Base-by-base conservation (phyloP, 2,888 invertebrate genomes). In the Heliconius cydno region DNA sequence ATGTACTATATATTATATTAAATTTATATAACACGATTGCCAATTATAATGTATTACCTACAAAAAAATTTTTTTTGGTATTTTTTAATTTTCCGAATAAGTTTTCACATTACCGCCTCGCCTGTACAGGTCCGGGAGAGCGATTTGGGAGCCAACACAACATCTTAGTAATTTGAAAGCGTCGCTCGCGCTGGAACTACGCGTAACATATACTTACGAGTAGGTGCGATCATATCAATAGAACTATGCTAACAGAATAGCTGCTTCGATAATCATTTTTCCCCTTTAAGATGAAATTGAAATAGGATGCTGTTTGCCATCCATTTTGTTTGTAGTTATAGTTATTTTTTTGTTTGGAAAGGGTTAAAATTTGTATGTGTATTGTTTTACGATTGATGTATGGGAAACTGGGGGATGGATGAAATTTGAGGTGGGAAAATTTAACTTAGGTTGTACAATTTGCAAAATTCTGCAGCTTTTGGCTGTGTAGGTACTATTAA, bases 101-200 rank as follows among this genome's bases (percentile, higher is more conserved):
- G 41, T 41, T 52, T 52, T 52, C 52, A 63, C 2, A 63, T n/a
- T 25, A 28, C 80, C 46, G 12, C 52, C 38, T 38, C 70, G 83
- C 89, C 82, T 89, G 90, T 92, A 91, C 90, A 38, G 79, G 84
- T 82, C 82, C 72, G 82, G 84, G 81, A 84, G 87, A 87, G 84
- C 87, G 87, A 87, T 86, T 82, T 85, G 83, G 86, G 84, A 90
- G 89, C 88, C 88, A 85, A 89, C 84, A 85, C 90, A 86, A 85
- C 88, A 85, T 91, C 91, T 91, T 90, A 86, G 90, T 91, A 89
- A 92, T 92, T 90, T 91, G 91, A 92, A 92, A 92, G 92, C 90
- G 86, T 79, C 77, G 80, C 76, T 80, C 72, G 77, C 68, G 71
- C 76, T 30, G 74, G 60, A 74, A 74, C 38, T 63, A 25, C 57